Conservation (phyloP, 1,140 invertebrate genomes). For the Orchesella cincta region DNA sequence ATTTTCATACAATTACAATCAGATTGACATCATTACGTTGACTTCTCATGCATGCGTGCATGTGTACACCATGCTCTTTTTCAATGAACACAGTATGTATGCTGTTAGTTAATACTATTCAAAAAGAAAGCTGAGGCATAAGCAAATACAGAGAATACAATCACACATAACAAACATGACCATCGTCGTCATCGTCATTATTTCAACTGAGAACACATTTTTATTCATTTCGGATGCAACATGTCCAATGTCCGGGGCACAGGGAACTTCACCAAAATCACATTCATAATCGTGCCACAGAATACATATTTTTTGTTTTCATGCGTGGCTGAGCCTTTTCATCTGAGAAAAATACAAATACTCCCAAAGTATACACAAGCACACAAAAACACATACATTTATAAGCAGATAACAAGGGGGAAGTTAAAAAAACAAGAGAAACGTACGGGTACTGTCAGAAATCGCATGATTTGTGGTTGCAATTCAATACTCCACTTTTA, state of each 20-base stretch:
- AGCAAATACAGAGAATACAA: background rate
- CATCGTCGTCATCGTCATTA: background rate
- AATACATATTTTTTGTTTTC: conserved; percentile 42
- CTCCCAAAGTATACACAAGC: background rate
- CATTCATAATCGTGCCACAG: conserved; percentile 43
- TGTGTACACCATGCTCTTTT: background rate
- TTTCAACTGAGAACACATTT: background rate
- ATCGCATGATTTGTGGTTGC: conserved; percentile 26
- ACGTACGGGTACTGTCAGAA: conserved; percentile 24
- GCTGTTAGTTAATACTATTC: background rate
- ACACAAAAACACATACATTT: conserved; percentile 2
- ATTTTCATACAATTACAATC: background rate
- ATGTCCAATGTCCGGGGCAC: conserved; percentile 26
- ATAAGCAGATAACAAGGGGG: conserved; percentile 28
- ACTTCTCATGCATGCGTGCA: conserved; percentile 25
- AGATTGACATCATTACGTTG: conserved; percentile 45
- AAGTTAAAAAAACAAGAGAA: conserved; percentile 12
- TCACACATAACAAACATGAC: too few relatives aligned
- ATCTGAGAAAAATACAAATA: background rate
- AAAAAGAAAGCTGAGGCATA: background rate
- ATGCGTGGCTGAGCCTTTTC: conserved; percentile 25
- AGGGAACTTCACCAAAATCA: conserved; percentile 38
- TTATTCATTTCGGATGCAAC: conserved; percentile 2
- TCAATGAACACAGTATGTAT: background rate
- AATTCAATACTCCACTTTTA: conserved; percentile 27